phyloP scores from a whole-genome alignment of 2,113 vertebrate genomes.

The Podarcis raffonei region DNA sequence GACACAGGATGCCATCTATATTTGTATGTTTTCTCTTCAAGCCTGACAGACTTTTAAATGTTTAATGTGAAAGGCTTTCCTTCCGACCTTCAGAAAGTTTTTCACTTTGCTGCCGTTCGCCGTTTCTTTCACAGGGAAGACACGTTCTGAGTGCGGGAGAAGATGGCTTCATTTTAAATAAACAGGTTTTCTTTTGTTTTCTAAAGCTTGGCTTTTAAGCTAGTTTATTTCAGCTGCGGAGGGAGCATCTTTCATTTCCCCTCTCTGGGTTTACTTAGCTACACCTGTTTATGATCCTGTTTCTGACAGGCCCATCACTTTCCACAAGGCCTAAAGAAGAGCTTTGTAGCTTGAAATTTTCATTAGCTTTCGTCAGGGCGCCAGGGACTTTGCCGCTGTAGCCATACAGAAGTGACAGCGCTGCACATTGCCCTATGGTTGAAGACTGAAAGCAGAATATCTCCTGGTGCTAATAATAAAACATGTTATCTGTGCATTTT shows the following conservation, averaged over 20 bases:
- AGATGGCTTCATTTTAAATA: conserved; percentile 29
- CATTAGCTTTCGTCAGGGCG: conserved; percentile 63
- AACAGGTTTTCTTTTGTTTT: neutral
- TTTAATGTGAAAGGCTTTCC: conserved; percentile 53
- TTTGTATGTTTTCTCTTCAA: conserved; percentile 51
- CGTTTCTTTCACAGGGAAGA: conserved; percentile 32
- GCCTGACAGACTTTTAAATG: conserved; percentile 42
- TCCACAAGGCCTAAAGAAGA: conserved; percentile 45
- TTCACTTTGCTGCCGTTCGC: conserved; percentile 5
- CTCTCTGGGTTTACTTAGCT: conserved; percentile 41
- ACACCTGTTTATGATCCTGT: conserved; percentile 48
- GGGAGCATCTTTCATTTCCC: neutral
- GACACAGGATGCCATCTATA: conserved; percentile 45
- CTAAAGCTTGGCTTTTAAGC: conserved; percentile 33
- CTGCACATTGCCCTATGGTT: conserved; percentile 16
- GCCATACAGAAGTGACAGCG: conserved; percentile 5
- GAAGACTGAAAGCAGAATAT: conserved; percentile 11
- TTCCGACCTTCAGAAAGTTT: conserved; percentile 30
- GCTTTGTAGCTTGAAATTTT: conserved; percentile 70
- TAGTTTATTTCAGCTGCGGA: conserved; percentile 5
- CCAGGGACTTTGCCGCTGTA: conserved; percentile 42
- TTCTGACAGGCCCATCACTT: conserved; percentile 58
- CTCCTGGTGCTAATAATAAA: conserved; percentile 19
- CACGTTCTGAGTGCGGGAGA: conserved; percentile 11
- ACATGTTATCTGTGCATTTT: neutral